Conservation (phyloP, 1,140 invertebrate genomes). For the Drosophila paulistorum region DNA sequence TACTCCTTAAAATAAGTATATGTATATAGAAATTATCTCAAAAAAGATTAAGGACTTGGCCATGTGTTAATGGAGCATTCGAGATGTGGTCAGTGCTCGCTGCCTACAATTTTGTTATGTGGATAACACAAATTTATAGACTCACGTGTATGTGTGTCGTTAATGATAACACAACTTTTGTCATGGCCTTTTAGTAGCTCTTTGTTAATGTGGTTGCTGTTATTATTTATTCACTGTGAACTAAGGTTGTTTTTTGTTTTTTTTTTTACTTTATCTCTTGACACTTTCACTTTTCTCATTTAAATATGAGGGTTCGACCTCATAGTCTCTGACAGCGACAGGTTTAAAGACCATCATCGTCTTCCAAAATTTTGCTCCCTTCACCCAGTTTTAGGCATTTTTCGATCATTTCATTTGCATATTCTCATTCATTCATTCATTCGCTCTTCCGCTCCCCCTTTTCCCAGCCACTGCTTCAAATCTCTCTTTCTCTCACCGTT, state of each 20-base stretch:
- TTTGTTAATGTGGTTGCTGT: conserved; percentile 45
- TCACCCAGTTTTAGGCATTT: conserved; percentile 42
- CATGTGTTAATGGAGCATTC: too few species aligned
- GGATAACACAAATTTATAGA: neutral
- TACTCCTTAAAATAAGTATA: neutral
- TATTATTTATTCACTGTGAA: conserved; percentile 75
- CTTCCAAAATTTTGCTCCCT: conserved; percentile 1
- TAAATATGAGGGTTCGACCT: conserved; percentile 61
- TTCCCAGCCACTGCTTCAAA: conserved; percentile 14
- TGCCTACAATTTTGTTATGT: too few species aligned
- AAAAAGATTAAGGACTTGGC: too few species aligned
- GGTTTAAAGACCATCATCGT: conserved; percentile 26
- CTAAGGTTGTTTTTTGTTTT: neutral
- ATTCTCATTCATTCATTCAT: conserved; percentile 9
- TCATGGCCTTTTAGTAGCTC: conserved; percentile 41
- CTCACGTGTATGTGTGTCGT: neutral
- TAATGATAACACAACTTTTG: conserved; percentile 8
- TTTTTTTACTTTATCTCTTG: conserved; percentile 59
- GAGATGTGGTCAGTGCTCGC: too few species aligned
- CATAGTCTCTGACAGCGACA: conserved; percentile 35
- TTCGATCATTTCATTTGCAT: conserved; percentile 57
- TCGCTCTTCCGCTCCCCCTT: conserved; percentile 39
- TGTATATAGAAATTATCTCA: too few species aligned
- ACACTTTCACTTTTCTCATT: conserved; percentile 79
- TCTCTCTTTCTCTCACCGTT: conserved; percentile 31